Evolutionary conservation across 2,888 invertebrate genomes (phyloP), one percentile per base, ranked within the genome.

Genomic region (Vanessa cardui): DNA sequence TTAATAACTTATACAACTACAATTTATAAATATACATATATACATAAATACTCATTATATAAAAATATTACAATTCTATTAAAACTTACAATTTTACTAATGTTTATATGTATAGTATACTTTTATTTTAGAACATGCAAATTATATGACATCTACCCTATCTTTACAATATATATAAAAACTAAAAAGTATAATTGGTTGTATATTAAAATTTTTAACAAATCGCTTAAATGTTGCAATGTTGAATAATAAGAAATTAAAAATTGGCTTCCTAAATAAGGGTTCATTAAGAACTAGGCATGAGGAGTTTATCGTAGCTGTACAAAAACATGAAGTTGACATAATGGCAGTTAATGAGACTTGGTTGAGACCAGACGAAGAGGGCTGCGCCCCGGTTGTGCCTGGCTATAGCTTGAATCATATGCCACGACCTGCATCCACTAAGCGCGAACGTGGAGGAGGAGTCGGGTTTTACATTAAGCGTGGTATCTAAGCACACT

Each of bases 51-150:
- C 46, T 46, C 5, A 46, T 46, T 46, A 46, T 46, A 46, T 46
- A 46, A 46, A 46, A 46, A 46, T 46, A 46, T 46, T 46, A 46
- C 46, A 16, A 46, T 46, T n/a, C 46, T n/a, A 46, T 15, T 46
- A 46, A 46, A 46, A 46, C 46, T 46, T 46, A 46, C 46, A 46
- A 46, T 46, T 46, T 46, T 46, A 46, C 46, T 46, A 46, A 46
- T 46, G 46, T 16, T 46, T 46, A 46, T n/a, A 46, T 16, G 46
- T 46, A 46, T 46, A 46, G 46, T 46, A 46, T 46, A 46, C 46
- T 46, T 15, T 46, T 46, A 46, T 46, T 46, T 46, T n/a, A 46
- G 46, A 46, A 46, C 46, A 46, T 46, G 46, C 46, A 46, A 46
- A 46, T 46, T 46, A 46, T 46, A 46, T 46, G 46, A 46, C 15